A percentile compares a stretch with the other conserved stretches of the same genome.
Evolutionary conservation across 1,140 invertebrate genomes (phyloP).

Genomic region (Cyphomyrmex costatus): DNA sequence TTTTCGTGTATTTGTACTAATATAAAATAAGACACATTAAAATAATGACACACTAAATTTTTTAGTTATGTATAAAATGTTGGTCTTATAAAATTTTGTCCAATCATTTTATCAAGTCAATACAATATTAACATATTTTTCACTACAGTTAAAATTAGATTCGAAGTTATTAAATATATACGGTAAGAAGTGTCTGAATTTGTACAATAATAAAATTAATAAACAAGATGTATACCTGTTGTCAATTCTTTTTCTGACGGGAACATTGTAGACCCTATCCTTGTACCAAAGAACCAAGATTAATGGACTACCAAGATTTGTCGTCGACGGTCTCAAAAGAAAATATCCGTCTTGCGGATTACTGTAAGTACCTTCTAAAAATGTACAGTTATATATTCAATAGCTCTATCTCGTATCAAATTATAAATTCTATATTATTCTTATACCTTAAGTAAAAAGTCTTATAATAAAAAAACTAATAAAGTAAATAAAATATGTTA

Average conservation of each 20-base stretch:
- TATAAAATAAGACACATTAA: background rate
- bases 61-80: slow-evolving; percentile 10
- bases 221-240: slow-evolving; percentile 77
- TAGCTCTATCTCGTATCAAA: background rate
- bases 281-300: slow-evolving; percentile 84
- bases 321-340: slow-evolving; percentile 83
- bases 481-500: background rate
- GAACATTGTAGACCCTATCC: slow-evolving; percentile 84
- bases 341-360: slow-evolving; percentile 82
- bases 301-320: slow-evolving; percentile 82
- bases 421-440: background rate
- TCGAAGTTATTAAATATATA: slow-evolving; percentile 32
- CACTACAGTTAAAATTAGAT: slow-evolving; percentile 5
- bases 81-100: background rate
- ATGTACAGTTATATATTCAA: slow-evolving; percentile 4
- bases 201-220: background rate
- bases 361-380: slow-evolving; percentile 80
- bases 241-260: slow-evolving; percentile 83
- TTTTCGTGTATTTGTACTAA: background rate
- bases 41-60: too few species aligned
- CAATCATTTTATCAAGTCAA: slow-evolving; percentile 31
- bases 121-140: slow-evolving; percentile 10
- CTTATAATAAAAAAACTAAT: background rate
- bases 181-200: slow-evolving; percentile 12
- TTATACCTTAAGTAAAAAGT: background rate